phyloP scores from a whole-genome alignment of 2,888 invertebrate genomes.

The Drosophila falleni region DNA sequence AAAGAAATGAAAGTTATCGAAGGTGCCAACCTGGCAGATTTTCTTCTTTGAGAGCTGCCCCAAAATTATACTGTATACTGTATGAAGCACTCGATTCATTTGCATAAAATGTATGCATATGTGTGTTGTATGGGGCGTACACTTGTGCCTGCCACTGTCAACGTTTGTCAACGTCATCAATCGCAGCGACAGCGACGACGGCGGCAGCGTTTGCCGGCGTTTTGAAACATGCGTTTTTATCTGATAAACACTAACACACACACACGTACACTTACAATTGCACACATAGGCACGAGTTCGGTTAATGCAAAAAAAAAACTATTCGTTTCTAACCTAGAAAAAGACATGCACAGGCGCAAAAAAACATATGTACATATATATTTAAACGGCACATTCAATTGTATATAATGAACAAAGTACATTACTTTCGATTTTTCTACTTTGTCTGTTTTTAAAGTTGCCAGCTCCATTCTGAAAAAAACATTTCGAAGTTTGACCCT shows the following conservation, averaged over 20 bases:
- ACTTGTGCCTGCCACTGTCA: not conserved
- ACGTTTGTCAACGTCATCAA: slow-evolving; percentile 51
- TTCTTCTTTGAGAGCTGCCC: slow-evolving; percentile 52
- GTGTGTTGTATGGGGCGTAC: slow-evolving; percentile 11
- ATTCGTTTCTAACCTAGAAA: slow-evolving; percentile 75
- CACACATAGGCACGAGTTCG: slow-evolving; percentile 34
- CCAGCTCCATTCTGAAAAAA: not conserved
- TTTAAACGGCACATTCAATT: not conserved
- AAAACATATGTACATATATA: slow-evolving; percentile 11
- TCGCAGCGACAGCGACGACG: not conserved
- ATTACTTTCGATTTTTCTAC: slow-evolving; percentile 32
- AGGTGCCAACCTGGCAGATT: slow-evolving; percentile 85
- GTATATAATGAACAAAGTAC: slow-evolving; percentile 17
- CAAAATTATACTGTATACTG: slow-evolving; percentile 10
- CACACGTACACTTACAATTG: not conserved
- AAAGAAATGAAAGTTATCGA: slow-evolving; percentile 83
- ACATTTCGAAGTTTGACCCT: slow-evolving; percentile 26
- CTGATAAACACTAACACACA: slow-evolving; percentile 40
- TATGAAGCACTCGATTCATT: slow-evolving; percentile 18
- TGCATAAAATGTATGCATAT: slow-evolving; percentile 21
- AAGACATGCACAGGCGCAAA: slow-evolving; percentile 50
- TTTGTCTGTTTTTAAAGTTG: not conserved
- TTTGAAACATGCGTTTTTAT: slow-evolving; percentile 62
- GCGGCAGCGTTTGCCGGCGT: slow-evolving; percentile 41
- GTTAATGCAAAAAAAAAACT: slow-evolving; percentile 35